Evolutionary conservation across 1,140 invertebrate genomes (phyloP).

Genomic region (Mylabris phalerata): DNA sequence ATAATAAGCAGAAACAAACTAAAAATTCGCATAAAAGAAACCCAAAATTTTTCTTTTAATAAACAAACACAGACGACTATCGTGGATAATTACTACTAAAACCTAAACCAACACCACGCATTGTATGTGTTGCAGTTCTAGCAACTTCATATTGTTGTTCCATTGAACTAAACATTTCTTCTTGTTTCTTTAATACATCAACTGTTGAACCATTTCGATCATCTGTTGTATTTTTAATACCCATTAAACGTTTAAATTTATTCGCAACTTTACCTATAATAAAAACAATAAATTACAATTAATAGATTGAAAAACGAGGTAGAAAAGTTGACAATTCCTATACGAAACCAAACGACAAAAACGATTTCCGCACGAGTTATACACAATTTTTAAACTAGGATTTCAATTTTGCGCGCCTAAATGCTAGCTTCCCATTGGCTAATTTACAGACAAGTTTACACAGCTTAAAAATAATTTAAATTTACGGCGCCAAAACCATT

Average conservation of each 20-base stretch:
- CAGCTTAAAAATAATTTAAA: too few species aligned
- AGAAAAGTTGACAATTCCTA: not conserved
- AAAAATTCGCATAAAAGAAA: too few species aligned
- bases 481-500: too few species aligned
- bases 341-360: too few species aligned
- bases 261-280: conserved; percentile 63
- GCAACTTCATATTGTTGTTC: conserved; percentile 94
- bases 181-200: conserved; percentile 72
- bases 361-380: too few species aligned
- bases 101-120: conserved; percentile 84
- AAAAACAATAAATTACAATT: conserved; percentile 6
- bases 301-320: not conserved
- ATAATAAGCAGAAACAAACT: too few species aligned
- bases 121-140: conserved; percentile 86
- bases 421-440: too few species aligned
- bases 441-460: too few species aligned
- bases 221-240: conserved; percentile 65
- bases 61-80: too few species aligned
- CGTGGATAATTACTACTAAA: conserved; percentile 45
- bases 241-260: conserved; percentile 96
- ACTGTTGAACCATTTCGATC: conserved; percentile 32
- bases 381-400: too few species aligned
- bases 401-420: too few species aligned
- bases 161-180: conserved; percentile 85
- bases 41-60: too few species aligned